Evolutionary conservation across 1,140 invertebrate species (phyloP).

Genomic region (Drosophila suzukii): DNA sequence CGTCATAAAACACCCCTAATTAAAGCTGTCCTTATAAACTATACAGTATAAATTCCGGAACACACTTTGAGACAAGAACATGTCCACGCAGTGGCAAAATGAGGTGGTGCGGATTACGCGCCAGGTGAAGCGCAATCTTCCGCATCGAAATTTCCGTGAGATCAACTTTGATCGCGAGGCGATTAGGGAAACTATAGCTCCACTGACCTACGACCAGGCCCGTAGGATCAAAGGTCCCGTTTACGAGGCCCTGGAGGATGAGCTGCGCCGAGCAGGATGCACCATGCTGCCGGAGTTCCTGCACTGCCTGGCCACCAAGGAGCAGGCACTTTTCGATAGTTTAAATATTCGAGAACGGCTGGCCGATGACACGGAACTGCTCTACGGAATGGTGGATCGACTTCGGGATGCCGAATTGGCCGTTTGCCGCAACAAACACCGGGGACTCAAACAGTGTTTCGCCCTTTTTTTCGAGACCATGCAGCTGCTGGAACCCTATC

Average conservation of each 20-base stretch:
- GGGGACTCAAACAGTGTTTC: slow-evolving; percentile 53
- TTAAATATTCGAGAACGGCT: slow-evolving; percentile 59
- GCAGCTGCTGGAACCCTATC: slow-evolving; percentile 55
- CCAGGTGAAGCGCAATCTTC: slow-evolving; percentile 52
- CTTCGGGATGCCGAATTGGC: slow-evolving; percentile 58
- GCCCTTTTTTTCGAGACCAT: slow-evolving; percentile 57
- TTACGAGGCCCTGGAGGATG: slow-evolving; percentile 59
- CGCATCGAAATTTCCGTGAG: slow-evolving; percentile 62
- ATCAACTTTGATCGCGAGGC: slow-evolving; percentile 60
- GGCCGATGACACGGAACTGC: slow-evolving; percentile 48
- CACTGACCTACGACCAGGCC: slow-evolving; percentile 43
- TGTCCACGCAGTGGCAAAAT: slow-evolving; percentile 41
- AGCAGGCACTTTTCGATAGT: slow-evolving; percentile 53
- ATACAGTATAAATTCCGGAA: too few species aligned
- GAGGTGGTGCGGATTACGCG: slow-evolving; percentile 48
- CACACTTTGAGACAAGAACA: background rate
- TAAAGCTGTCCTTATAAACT: background rate
- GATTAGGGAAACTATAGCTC: slow-evolving; percentile 43
- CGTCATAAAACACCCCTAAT: background rate
- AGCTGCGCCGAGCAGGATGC: slow-evolving; percentile 57
- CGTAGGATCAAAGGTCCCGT: slow-evolving; percentile 47
- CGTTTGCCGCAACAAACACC: slow-evolving; percentile 19
- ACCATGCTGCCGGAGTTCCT: slow-evolving; percentile 59
- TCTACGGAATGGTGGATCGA: slow-evolving; percentile 54
- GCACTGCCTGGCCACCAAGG: slow-evolving; percentile 62